Base-by-base conservation (phyloP, 2,113 vertebrate species). In the Brachirus orientalis region DNA sequence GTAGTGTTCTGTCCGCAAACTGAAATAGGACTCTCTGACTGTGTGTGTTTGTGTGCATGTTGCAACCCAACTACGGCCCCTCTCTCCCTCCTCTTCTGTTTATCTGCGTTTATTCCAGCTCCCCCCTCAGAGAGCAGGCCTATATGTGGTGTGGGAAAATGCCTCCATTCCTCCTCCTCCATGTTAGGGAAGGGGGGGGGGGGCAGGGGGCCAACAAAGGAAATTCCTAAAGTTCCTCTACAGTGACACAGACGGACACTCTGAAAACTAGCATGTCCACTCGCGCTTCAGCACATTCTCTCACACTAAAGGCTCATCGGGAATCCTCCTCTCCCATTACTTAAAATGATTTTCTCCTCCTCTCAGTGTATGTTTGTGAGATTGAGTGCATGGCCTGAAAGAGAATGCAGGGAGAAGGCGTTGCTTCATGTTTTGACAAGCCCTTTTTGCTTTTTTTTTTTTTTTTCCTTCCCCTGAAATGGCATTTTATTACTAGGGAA, bases 171-270 rank as follows among this genome's bases (percentile, higher is more conserved):
- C 58, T 50, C 53, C 56, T 60, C 63, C 65, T 77, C 59, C 18
- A 63, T 18, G 0, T 1, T 11, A 20, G 52, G 55, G 41, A 63
- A 7, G 17, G 57, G 36, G 38, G 2, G 13, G 46, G 18, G 53
- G 36, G 45, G 77, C 52, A 41, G 58, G 65, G 13, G 19, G 73
- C 88, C 84, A 85, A 86, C 85, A 88, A 92, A 88, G 86, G 89
- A 92, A 89, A 92, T 92, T 92, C 89, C 86, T 82, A 1, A 79
- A 88, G 87, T 92, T 92, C 90, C 86, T 90, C 83, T 81, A 76
- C 79, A 83, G 79, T 91, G 89, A 91, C 88, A 88, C 77, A 65
- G 72, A 57, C 69, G 43, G 60, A 81, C 66, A 45, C 66, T 60
- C 60, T 63, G 75, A 63, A 75, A 81, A 74, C 65, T 64, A 77